phyloP scores from a whole-genome alignment of 2,888 invertebrate genomes.

The Drosophila greeni region DNA sequence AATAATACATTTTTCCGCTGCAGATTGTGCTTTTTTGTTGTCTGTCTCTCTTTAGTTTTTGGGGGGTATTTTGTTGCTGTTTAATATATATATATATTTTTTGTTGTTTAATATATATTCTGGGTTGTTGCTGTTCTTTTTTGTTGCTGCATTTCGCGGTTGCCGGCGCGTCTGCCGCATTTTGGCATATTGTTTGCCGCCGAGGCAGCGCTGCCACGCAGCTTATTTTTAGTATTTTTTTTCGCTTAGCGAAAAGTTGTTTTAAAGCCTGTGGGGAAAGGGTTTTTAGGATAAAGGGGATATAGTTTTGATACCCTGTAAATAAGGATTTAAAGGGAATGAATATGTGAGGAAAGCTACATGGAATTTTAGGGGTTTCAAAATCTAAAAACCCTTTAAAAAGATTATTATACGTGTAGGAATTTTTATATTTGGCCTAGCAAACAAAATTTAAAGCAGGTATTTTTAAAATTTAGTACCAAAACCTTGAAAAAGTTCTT shows the following conservation, averaged over 20 bases:
- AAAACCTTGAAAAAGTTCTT: background rate
- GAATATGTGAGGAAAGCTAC: background rate
- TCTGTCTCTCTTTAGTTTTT: constrained; percentile 3
- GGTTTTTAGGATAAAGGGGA: constrained; percentile 5
- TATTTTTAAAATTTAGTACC: no score
- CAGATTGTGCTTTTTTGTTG: constrained; percentile 18
- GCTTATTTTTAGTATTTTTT: constrained; percentile 61
- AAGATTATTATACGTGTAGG: no score
- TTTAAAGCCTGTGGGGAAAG: constrained; percentile 14
- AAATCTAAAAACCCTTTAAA: background rate
- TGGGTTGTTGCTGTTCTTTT: background rate
- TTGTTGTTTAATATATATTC: background rate
- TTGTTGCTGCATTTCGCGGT: constrained; percentile 34
- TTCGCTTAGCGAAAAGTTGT: constrained; percentile 24
- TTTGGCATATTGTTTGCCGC: constrained; percentile 40
- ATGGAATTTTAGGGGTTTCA: no score
- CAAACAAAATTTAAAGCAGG: no score
- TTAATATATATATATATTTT: background rate
- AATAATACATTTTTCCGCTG: constrained; percentile 51
- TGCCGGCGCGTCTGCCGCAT: constrained; percentile 64
- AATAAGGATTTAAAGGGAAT: background rate
- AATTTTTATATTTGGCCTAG: no score
- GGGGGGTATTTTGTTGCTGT: constrained; percentile 15
- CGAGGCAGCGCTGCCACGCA: constrained; percentile 43
- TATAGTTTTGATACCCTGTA: constrained; percentile 2